phyloP scores from a whole-genome alignment of 2,888 invertebrate genomes.

The Vanessa cardui region DNA sequence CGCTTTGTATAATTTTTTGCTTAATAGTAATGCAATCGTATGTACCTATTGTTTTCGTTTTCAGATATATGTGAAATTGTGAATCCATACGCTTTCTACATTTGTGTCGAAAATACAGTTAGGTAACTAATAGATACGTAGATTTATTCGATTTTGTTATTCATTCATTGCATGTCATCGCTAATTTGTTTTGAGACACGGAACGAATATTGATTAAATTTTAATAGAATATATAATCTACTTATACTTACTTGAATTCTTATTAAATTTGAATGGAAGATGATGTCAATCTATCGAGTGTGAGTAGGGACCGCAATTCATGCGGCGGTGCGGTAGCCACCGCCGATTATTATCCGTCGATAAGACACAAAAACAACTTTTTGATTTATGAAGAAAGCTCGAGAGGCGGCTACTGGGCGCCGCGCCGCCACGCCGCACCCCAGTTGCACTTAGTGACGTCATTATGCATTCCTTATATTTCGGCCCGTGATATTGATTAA shows the following conservation, averaged over 20 bases:
- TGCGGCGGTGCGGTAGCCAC: conserved; percentile 68
- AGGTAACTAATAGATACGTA: no score
- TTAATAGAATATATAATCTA: not conserved
- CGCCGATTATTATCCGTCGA: conserved; percentile 79
- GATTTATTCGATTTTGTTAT: no score
- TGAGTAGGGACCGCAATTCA: conserved; percentile 38
- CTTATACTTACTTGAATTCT: not conserved
- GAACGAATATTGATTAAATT: no score
- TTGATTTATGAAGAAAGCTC: conserved; percentile 81
- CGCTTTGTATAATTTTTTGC: conserved; percentile 17
- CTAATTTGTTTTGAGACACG: no score
- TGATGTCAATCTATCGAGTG: conserved; percentile 43
- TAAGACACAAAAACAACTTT: conserved; percentile 80
- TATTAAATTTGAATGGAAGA: not conserved
- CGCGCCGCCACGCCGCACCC: conserved; percentile 53
- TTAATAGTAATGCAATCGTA: not conserved
- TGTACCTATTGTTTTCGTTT: no score
- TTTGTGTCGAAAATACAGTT: no score
- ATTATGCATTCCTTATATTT: conserved; percentile 29
- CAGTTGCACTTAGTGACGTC: conserved; percentile 57
- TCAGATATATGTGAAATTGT: no score
- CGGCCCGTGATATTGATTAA: not conserved
- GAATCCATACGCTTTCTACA: no score
- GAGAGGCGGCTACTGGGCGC: conserved; percentile 76
- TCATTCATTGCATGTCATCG: no score